Evolutionary conservation across 2,888 invertebrate genomes (phyloP), one percentile per base, ranked within the genome.

Genomic region (Lapara coniferarum): DNA sequence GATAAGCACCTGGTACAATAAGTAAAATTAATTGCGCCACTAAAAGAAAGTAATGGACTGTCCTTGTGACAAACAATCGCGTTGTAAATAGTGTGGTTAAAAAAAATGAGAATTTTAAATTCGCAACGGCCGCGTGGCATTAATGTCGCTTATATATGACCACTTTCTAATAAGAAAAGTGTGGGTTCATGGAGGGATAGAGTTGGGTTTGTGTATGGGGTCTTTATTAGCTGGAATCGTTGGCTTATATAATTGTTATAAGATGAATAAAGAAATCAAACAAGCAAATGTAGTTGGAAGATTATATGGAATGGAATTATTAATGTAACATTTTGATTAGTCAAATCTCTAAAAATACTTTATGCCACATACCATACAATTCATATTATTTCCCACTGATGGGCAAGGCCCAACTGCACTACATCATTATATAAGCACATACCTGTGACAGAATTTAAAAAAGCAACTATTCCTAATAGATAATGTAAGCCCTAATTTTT

Each of bases 81-180:
- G 44, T 53, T 63, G 19, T 44, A 63, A 49, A 63, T 63, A 49
- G 59, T 59, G 19, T 63, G 63, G 44, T 56, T 57, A 19, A n/a
- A 63, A 69, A 69, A 68, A 70, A 70, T 51, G 49, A 46, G 69
- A 57, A 70, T 70, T 66, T 49, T 58, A 51, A 70, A 66, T 58
- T 49, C 52, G 52, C 69, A 75, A 79, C 77, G 78, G 78, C 72
- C 74, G 53, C 68, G 53, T 66, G 71, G 71, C 68, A 74, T 81
- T 78, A 82, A 79, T 73, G 75, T 78, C 73, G 77, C 79, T 63
- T 69, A 74, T 74, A 74, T 72, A 75, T 73, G 68, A 71, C 70
- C 66, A 73, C 78, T 80, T 77, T 81, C 80, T 79, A 78, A 78
- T 78, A 79, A 71, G 75, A 81, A 78, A 77, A 73, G 69, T 72